phyloP scores from a whole-genome alignment of 2,888 invertebrate species.

The Chrysolina americana region DNA sequence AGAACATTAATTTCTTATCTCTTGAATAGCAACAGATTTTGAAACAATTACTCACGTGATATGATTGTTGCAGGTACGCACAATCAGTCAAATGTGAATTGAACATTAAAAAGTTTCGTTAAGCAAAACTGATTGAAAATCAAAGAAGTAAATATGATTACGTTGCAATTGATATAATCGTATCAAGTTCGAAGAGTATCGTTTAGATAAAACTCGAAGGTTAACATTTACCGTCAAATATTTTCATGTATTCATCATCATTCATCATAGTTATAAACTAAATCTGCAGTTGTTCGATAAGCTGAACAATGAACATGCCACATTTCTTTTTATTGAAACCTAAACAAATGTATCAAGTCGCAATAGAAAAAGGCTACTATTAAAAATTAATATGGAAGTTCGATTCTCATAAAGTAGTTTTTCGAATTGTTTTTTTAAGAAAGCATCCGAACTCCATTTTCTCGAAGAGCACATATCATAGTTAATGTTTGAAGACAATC shows the following conservation, averaged over 20 bases:
- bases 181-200: neutral
- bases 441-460: too few relatives aligned
- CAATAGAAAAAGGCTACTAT: too few relatives aligned
- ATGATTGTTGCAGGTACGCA: neutral
- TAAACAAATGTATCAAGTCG: too few relatives aligned
- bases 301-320: too few relatives aligned
- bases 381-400: too few relatives aligned
- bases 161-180: neutral
- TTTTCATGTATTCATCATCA: neutral
- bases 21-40: neutral
- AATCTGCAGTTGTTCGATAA: too few relatives aligned
- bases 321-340: too few relatives aligned
- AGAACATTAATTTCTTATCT: neutral
- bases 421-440: too few relatives aligned
- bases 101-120: neutral
- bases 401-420: too few relatives aligned
- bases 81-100: neutral
- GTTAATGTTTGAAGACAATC: too few relatives aligned
- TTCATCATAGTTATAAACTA: too few relatives aligned
- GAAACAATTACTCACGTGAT: neutral
- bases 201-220: neutral
- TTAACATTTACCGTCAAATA: neutral
- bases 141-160: neutral
- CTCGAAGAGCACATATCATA: too few relatives aligned
- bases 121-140: neutral